A percentile compares a stretch with the other conserved stretches of the same genome.
Evolutionary conservation across 2,888 invertebrate species (phyloP).

Genomic region (Mantis religiosa): DNA sequence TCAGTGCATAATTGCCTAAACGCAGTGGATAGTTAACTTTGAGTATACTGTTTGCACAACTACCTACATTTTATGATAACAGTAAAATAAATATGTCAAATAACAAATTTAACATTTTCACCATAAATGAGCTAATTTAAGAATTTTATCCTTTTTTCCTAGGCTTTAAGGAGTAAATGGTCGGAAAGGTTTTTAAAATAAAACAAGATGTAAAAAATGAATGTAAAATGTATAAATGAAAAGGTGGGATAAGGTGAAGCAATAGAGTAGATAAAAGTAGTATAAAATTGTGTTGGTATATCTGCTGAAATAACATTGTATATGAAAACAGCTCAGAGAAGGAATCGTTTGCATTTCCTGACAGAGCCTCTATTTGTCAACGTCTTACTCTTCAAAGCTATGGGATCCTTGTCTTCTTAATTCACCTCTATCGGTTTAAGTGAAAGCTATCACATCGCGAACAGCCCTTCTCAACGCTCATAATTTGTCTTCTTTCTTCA

Average conservation of each 20-base stretch:
- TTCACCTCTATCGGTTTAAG: not conserved
- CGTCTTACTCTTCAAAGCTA: not conserved
- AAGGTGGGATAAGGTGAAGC: not conserved
- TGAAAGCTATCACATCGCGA: not conserved
- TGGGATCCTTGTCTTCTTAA: not conserved
- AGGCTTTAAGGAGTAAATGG: too few relatives aligned
- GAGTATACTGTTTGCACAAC: too few relatives aligned
- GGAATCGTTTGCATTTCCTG: not conserved
- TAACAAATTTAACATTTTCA: too few relatives aligned
- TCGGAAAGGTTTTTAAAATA: too few relatives aligned
- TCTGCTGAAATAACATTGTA: not conserved
- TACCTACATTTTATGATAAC: too few relatives aligned
- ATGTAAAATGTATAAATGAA: not conserved
- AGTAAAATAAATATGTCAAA: too few relatives aligned
- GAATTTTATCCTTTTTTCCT: too few relatives aligned
- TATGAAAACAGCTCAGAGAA: not conserved
- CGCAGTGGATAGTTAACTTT: too few relatives aligned
- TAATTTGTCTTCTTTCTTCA: not conserved
- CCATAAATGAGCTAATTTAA: too few relatives aligned
- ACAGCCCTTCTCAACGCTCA: not conserved
- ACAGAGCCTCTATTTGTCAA: not conserved
- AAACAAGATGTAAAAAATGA: not conserved
- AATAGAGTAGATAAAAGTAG: not conserved
- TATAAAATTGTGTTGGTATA: not conserved
- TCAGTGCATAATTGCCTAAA: too few relatives aligned